Evolutionary conservation across 2,113 vertebrate genomes (phyloP).

Genomic region (Plestiodon gilberti): DNA sequence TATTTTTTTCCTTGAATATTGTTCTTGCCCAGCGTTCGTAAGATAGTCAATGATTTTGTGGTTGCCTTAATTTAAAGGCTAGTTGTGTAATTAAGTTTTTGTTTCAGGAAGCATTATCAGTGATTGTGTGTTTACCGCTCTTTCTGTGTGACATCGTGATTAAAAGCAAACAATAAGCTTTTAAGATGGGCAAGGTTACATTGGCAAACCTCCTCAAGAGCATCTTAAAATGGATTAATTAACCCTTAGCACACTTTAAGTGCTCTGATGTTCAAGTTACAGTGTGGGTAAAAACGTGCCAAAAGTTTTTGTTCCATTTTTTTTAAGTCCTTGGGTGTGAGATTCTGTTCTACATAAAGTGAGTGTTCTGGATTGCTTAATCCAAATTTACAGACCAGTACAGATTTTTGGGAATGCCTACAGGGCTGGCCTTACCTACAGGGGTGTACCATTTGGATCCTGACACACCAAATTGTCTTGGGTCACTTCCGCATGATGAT

Average conservation of each 20-base stretch:
- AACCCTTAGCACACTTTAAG: not conserved
- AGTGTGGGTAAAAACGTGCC: not conserved
- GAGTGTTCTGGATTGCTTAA: constrained; percentile 10
- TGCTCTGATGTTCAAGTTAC: not conserved
- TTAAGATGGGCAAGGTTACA: not conserved
- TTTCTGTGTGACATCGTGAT: not conserved
- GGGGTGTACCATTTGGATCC: not conserved
- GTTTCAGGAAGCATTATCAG: constrained; percentile 19
- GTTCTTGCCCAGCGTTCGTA: constrained; percentile 17
- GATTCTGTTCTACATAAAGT: constrained; percentile 10
- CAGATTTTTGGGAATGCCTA: not conserved
- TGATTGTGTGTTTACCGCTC: not conserved
- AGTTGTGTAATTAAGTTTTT: constrained; percentile 17
- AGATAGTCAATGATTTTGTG: constrained; percentile 18
- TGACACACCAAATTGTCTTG: not conserved
- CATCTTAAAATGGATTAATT: constrained; percentile 24
- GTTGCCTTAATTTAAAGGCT: constrained; percentile 17
- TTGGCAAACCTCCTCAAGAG: not conserved
- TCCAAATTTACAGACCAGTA: not conserved
- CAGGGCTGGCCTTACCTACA: too few relatives aligned
- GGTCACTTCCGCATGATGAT: not conserved
- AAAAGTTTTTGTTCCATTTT: not conserved
- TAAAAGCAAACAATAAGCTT: not conserved
- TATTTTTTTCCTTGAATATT: constrained; percentile 1
- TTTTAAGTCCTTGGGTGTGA: not conserved